Percentiles rank a stretch among this genome's conserved stretches.
Evolutionary conservation across 2,797 vertebrate species (phyloP).

Genomic region (Xiphophorus birchmanni): DNA sequence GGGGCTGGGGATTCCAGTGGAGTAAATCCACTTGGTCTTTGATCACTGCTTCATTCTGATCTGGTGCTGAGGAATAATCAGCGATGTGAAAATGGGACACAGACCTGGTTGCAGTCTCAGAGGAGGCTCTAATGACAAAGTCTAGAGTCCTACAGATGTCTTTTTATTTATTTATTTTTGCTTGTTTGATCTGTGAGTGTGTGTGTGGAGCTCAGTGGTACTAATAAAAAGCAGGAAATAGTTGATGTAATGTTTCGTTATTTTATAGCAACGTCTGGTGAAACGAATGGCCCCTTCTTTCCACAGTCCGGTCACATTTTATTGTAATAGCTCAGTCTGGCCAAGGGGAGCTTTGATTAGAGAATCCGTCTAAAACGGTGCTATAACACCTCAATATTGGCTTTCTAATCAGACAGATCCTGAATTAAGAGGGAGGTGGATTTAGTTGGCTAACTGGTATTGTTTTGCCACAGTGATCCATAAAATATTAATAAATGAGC

Average conservation of each 20-base stretch:
- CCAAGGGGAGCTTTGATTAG: neutral
- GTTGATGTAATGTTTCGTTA: constrained; percentile 1
- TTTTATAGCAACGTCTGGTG: neutral
- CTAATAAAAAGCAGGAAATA: neutral
- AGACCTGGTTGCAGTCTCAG: constrained; percentile 48
- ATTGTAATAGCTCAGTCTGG: constrained; percentile 1
- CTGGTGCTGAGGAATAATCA: constrained; percentile 73
- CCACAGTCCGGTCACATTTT: neutral
- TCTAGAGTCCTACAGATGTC: constrained; percentile 32
- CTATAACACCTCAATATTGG: neutral
- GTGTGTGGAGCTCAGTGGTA: neutral
- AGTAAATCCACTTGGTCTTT: constrained; percentile 72
- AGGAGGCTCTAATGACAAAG: constrained; percentile 42
- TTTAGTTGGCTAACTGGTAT: neutral
- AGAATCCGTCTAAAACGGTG: neutral
- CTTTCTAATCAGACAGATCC: neutral
- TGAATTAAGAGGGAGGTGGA: neutral
- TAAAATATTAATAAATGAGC: constrained; percentile 6
- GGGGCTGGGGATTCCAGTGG: constrained; percentile 56
- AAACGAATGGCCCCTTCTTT: constrained; percentile 1
- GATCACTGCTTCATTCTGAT: constrained; percentile 81
- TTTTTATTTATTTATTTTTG: constrained; percentile 3
- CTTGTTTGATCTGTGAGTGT: constrained; percentile 2
- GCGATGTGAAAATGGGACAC: constrained; percentile 67
- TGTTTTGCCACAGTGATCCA: neutral